These are phyloP conservation scores for Slavum lentiscoides DNA, from an alignment of 2,888 invertebrate genomes.

Conservation along the genomic window DNA sequence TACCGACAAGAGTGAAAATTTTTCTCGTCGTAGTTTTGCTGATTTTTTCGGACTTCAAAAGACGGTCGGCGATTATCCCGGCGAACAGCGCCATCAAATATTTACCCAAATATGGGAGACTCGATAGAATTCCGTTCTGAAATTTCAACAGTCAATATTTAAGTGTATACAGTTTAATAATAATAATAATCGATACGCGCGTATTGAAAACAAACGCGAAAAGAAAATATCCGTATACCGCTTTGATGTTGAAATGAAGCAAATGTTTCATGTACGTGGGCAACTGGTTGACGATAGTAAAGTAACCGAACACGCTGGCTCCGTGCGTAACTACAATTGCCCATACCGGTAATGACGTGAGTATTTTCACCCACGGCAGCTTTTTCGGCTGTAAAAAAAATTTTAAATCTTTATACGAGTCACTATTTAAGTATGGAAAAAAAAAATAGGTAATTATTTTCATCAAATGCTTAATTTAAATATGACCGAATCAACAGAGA, in stretches of 20 bases:
- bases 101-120: conserved; percentile 84
- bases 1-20: conserved; percentile 69
- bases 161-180: no score
- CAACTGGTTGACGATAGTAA: conserved; percentile 83
- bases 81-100: conserved; percentile 77
- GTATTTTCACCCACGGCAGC: conserved; percentile 71
- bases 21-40: conserved; percentile 76
- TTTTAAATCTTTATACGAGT: no score
- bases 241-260: conserved; percentile 75
- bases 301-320: conserved; percentile 84
- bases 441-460: no score
- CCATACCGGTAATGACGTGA: conserved; percentile 78
- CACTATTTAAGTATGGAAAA: no score
- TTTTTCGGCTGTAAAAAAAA: conserved; percentile 31
- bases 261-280: conserved; percentile 85
- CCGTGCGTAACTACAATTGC: conserved; percentile 82
- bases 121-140: conserved; percentile 81
- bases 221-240: conserved; percentile 61
- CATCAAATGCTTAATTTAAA: no score
- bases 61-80: conserved; percentile 74
- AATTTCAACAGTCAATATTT: conserved; percentile 42
- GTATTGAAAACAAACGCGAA: no score
- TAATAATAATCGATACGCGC: no score
- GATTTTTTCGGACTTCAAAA: conserved; percentile 69
- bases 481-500: no score